These are phyloP conservation scores for Cerceris ruficornis DNA, from an alignment of 2,888 invertebrate genomes.

Conservation along the genomic window DNA sequence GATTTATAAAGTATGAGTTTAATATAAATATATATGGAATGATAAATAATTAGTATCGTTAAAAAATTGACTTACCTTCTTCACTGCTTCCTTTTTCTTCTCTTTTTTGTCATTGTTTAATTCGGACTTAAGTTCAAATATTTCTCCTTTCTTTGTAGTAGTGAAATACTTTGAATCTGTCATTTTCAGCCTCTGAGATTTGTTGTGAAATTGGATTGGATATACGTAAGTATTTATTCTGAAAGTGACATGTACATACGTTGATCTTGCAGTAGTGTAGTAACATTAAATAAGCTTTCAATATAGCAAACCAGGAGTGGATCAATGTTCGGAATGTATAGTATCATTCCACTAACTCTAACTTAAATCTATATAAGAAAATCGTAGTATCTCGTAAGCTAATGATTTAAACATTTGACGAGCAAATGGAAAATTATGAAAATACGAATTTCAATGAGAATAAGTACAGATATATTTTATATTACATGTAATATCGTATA, in stretches of 20 bases:
- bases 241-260: conserved; percentile 12
- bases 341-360: conserved; percentile 43
- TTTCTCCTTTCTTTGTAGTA: conserved; percentile 99
- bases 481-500: no score
- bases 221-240: conserved; percentile 18
- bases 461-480: no score
- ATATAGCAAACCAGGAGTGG: conserved; percentile 61
- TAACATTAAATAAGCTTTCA: conserved; percentile 58
- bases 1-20: conserved; percentile 4
- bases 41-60: background rate
- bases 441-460: background rate
- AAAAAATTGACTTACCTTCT: conserved; percentile 89
- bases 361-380: background rate
- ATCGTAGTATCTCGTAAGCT: background rate
- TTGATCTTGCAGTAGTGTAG: conserved; percentile 12
- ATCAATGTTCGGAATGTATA: conserved; percentile 63
- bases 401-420: background rate
- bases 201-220: conserved; percentile 1
- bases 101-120: conserved; percentile 99
- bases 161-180: conserved; percentile 99
- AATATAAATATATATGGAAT: background rate
- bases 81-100: conserved; percentile 99
- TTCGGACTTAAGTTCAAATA: conserved; percentile 99
- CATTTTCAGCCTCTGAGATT: conserved; percentile 84
- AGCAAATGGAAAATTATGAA: background rate